These are phyloP conservation scores for Mirza zaza DNA, from an alignment of 2,113 vertebrate species.

Conservation along the genomic window DNA sequence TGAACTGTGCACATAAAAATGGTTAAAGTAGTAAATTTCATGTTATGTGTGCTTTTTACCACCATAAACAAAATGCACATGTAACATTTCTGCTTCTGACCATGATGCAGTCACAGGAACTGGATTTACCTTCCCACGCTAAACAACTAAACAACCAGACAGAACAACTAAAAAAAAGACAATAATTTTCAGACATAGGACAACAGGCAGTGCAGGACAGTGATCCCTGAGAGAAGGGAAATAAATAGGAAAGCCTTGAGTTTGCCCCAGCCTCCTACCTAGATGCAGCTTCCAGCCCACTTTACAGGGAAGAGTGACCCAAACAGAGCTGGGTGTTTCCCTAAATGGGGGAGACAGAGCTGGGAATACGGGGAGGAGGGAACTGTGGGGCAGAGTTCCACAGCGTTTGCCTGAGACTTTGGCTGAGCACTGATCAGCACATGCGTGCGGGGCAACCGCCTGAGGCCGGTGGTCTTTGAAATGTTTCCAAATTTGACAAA, in stretches of 20 bases:
- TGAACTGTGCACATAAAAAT: no score
- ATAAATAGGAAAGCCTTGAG: rapidly evolving
- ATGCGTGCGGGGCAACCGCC: rapidly evolving
- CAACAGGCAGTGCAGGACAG: not conserved
- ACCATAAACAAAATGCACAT: not conserved
- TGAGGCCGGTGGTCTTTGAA: not conserved
- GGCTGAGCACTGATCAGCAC: rapidly evolving
- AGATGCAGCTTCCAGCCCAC: no score
- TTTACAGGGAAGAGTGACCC: not conserved
- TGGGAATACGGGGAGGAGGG: not conserved
- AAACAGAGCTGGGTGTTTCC: not conserved
- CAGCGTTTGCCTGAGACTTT: not conserved
- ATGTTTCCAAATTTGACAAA: no score
- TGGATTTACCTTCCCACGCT: not conserved
- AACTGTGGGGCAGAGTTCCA: not conserved
- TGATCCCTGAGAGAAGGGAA: not conserved
- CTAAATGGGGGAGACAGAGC: not conserved
- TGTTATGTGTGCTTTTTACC: not conserved
- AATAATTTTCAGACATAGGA: rapidly evolving
- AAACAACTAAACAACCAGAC: not conserved
- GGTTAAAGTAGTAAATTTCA: no score
- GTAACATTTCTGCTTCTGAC: not conserved
- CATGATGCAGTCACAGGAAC: not conserved
- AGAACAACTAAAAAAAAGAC: not conserved
- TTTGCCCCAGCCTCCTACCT: no score